Conservation (phyloP, 2,113 vertebrate species). For the Catharus minimus region DNA sequence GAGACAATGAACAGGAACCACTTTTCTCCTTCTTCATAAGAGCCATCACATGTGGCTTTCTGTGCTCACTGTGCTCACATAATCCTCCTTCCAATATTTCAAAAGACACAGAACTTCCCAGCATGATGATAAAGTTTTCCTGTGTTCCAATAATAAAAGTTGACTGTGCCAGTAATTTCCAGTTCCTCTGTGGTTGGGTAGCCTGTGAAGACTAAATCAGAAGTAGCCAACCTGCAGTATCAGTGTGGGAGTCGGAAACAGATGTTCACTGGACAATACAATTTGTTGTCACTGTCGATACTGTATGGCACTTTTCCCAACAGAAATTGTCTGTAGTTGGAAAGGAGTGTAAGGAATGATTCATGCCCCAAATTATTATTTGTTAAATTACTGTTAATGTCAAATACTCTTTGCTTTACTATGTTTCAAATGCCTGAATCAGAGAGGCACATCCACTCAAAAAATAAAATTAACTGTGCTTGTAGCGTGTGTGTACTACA, state of each 20-base stretch:
- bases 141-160: conserved; percentile 82
- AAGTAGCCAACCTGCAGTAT: conserved; percentile 65
- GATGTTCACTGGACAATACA: conserved; percentile 80
- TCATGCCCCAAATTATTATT: conserved; percentile 65
- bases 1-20: conserved; percentile 1
- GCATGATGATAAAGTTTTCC: conserved; percentile 79
- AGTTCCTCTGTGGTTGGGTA: conserved; percentile 75
- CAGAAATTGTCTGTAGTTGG: conserved; percentile 75
- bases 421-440: conserved; percentile 36
- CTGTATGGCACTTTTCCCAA: conserved; percentile 78
- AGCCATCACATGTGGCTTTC: conserved; percentile 4
- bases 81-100: conserved; percentile 70
- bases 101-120: conserved; percentile 78
- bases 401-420: conserved; percentile 22
- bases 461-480: background rate
- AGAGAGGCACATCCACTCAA: background rate
- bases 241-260: conserved; percentile 85
- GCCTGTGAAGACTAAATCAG: conserved; percentile 66
- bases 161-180: conserved; percentile 75
- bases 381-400: background rate
- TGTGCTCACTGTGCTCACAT: conserved; percentile 66
- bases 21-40: conserved; percentile 33
- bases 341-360: conserved; percentile 78
- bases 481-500: background rate
- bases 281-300: conserved; percentile 80